A percentile compares a stretch with the other conserved stretches of the same genome.
Evolutionary conservation across 2,888 invertebrate species (phyloP).

Genomic region (Lypha dubia): DNA sequence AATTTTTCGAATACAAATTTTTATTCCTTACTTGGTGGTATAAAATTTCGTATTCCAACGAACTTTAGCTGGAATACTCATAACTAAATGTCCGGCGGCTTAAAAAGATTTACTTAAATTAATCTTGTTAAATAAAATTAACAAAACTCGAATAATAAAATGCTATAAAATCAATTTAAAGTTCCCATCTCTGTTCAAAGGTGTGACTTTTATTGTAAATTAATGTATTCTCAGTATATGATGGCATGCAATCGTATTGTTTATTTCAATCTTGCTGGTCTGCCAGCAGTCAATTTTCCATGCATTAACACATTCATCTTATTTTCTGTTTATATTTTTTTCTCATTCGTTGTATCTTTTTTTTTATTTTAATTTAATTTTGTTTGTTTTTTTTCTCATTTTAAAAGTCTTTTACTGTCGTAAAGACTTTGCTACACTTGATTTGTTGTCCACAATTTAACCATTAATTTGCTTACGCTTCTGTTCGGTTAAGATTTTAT

Average conservation of each 20-base stretch:
- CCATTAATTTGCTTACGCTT: conserved; percentile 67
- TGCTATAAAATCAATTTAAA: too few relatives aligned
- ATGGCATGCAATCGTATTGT: conserved; percentile 12
- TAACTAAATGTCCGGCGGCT: too few relatives aligned
- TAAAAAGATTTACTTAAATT: too few relatives aligned
- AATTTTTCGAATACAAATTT: too few relatives aligned
- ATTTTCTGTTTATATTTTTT: conserved; percentile 21
- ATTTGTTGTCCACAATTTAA: conserved; percentile 67
- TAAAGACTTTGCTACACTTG: conserved; percentile 56
- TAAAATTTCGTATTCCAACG: too few relatives aligned
- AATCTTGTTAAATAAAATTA: too few relatives aligned
- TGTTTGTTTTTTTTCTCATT: conserved; percentile 15
- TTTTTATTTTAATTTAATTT: too few relatives aligned
- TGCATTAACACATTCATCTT: conserved; percentile 71
- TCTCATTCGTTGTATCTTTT: background rate
- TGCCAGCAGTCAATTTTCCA: conserved; percentile 59
- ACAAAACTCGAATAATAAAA: too few relatives aligned
- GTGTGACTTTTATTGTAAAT: conserved; percentile 23
- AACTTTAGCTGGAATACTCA: too few relatives aligned
- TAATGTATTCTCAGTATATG: conserved; percentile 24
- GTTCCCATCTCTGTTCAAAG: conserved; percentile 35
- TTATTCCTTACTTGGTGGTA: too few relatives aligned
- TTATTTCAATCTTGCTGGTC: conserved; percentile 36
- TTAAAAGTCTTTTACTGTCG: conserved; percentile 43
- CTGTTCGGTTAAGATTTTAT: conserved; percentile 56